A percentile compares a stretch with the other conserved stretches of the same genome.
Conservation (phyloP, 2,113 vertebrate genomes). For the Triplophysa siluroides region DNA sequence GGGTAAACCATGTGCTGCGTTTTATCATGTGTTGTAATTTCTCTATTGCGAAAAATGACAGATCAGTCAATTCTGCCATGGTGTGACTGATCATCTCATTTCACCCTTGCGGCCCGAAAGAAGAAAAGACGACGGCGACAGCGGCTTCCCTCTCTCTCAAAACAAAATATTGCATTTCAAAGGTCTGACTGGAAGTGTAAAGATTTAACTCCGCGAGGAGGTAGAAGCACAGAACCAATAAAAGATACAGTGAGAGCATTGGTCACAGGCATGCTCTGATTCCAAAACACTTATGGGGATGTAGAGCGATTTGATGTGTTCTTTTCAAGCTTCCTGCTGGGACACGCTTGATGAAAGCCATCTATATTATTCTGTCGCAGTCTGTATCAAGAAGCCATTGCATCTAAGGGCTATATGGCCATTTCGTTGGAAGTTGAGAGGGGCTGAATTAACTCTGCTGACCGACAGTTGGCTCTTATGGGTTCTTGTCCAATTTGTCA, state of each 20-base stretch:
- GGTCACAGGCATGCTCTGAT: conserved; percentile 15
- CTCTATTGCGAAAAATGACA: conserved; percentile 68
- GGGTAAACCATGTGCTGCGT: conserved; percentile 17
- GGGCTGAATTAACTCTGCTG: conserved; percentile 1
- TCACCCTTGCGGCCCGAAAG: conserved; percentile 54
- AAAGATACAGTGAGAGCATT: conserved; percentile 12
- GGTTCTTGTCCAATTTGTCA: conserved; percentile 4
- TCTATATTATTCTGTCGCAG: conserved; percentile 15
- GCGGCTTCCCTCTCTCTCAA: conserved; percentile 40
- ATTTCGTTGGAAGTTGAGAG: conserved; percentile 19
- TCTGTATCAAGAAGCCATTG: conserved; percentile 17
- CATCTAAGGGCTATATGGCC: not conserved
- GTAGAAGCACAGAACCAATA: conserved; percentile 3
- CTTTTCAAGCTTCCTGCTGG: conserved; percentile 26
- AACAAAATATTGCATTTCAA: conserved; percentile 52
- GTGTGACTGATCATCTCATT: conserved; percentile 69
- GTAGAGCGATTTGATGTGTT: conserved; percentile 34
- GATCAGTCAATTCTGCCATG: conserved; percentile 63
- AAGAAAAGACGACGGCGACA: conserved; percentile 58
- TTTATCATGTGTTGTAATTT: conserved; percentile 72
- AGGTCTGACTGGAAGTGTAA: conserved; percentile 42
- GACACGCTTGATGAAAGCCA: conserved; percentile 21
- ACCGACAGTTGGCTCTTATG: not conserved
- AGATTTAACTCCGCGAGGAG: conserved; percentile 8
- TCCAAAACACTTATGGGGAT: conserved; percentile 6